These are phyloP conservation scores for Lutjanus campechanus DNA, from an alignment of 2,797 vertebrate genomes.

Conservation along the genomic window DNA sequence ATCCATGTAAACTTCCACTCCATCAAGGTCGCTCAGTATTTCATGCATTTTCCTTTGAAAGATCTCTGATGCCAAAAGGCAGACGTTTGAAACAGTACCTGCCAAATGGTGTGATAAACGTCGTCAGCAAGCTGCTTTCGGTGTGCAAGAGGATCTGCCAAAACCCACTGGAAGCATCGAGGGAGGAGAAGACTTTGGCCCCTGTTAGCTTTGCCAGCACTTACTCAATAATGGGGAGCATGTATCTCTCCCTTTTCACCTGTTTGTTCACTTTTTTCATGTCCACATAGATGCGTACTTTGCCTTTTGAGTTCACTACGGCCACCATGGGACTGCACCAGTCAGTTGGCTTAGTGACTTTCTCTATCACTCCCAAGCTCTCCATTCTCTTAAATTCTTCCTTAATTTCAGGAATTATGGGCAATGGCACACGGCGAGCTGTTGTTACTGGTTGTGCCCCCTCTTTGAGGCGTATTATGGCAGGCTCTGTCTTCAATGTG, in stretches of 20 bases:
- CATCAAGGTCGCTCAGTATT: too few relatives aligned
- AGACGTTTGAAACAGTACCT: neutral
- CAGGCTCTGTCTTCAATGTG: neutral
- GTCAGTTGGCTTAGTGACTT: neutral
- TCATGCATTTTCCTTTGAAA: neutral
- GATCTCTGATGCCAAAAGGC: neutral
- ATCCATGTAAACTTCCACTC: too few relatives aligned
- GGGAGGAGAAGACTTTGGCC: neutral
- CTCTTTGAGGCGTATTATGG: neutral
- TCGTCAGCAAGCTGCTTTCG: neutral
- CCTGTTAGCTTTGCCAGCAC: neutral
- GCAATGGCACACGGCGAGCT: neutral
- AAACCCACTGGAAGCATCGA: neutral
- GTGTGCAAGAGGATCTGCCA: neutral
- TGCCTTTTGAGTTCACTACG: neutral
- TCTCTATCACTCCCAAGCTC: neutral
- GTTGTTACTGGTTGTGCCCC: neutral
- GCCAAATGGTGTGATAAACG: neutral
- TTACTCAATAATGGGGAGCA: neutral
- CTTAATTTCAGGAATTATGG: neutral
- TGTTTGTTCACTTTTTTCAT: neutral
- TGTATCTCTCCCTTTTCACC: neutral
- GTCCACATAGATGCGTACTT: neutral
- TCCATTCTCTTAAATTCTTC: neutral
- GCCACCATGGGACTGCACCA: neutral